Conservation (phyloP, 2,797 vertebrate species). For the Peromyscus aztecus region DNA sequence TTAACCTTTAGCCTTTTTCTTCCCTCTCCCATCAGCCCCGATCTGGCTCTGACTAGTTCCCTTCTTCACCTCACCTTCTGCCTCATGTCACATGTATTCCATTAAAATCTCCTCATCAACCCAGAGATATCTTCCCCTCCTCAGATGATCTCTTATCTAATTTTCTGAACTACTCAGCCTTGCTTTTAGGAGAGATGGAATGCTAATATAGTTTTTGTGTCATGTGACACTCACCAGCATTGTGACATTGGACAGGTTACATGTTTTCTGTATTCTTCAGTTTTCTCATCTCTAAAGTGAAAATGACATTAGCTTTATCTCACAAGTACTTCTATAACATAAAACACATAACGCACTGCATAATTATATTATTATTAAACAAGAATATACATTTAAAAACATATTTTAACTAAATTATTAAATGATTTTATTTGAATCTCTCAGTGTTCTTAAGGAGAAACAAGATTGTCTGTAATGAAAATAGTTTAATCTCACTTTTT, state of each 20-base stretch:
- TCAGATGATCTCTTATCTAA: neutral
- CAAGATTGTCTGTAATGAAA: neutral
- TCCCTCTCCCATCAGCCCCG: neutral
- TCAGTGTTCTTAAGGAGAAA: neutral
- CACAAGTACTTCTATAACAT: neutral
- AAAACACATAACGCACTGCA: neutral
- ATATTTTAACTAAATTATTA: neutral
- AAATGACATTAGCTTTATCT: neutral
- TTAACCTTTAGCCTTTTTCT: neutral
- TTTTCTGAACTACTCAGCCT: neutral
- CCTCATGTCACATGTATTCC: neutral
- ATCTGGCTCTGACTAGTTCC: neutral
- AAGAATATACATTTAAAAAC: neutral
- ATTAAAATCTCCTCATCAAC: too few species aligned
- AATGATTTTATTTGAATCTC: neutral
- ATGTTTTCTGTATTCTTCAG: neutral
- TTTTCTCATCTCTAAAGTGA: conserved; percentile 47
- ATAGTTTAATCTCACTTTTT: neutral
- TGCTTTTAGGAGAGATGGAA: neutral
- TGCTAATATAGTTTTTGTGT: neutral
- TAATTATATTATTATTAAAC: neutral
- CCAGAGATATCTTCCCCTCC: neutral
- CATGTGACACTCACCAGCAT: too few species aligned
- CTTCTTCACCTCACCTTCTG: neutral
- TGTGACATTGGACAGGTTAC: neutral